A percentile compares a stretch with the other conserved stretches of the same genome.
Conservation (phyloP, 1,140 invertebrate species). For the Pantala flavescens region DNA sequence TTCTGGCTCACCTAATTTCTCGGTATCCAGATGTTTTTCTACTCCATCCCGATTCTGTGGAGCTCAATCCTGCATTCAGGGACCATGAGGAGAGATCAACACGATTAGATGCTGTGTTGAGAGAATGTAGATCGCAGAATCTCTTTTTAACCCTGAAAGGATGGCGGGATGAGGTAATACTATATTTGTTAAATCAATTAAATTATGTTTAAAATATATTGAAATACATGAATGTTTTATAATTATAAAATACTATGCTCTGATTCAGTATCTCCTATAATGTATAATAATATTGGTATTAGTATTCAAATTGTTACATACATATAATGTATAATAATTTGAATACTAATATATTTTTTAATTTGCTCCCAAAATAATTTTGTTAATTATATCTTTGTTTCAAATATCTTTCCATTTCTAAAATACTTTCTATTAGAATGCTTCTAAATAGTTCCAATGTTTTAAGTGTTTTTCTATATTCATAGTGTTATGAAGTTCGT, state of each 20-base stretch:
- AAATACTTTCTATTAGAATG: no score
- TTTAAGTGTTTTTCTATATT: slow-evolving; percentile 21
- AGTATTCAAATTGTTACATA: no score
- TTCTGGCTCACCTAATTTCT: slow-evolving; percentile 63
- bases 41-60: slow-evolving; percentile 56
- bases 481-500: slow-evolving; percentile 74
- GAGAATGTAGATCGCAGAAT: slow-evolving; percentile 53
- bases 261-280: neutral
- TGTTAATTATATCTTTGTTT: no score
- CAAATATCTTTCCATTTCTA: no score
- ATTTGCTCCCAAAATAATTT: no score
- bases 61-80: slow-evolving; percentile 71
- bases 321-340: no score
- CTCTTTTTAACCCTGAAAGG: slow-evolving; percentile 63
- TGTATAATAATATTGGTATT: no score
- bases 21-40: slow-evolving; percentile 71
- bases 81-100: slow-evolving; percentile 69
- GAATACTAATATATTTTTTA: no score
- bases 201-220: no score
- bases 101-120: slow-evolving; percentile 66
- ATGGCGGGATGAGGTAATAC: slow-evolving; percentile 76
- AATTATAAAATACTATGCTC: neutral
- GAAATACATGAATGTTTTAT: no score
- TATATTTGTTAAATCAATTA: slow-evolving; percentile 11
- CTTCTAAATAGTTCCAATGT: no score